These are phyloP conservation scores for Cryptotermes secundus DNA, from an alignment of 1,140 invertebrate genomes.

Conservation along the genomic window DNA sequence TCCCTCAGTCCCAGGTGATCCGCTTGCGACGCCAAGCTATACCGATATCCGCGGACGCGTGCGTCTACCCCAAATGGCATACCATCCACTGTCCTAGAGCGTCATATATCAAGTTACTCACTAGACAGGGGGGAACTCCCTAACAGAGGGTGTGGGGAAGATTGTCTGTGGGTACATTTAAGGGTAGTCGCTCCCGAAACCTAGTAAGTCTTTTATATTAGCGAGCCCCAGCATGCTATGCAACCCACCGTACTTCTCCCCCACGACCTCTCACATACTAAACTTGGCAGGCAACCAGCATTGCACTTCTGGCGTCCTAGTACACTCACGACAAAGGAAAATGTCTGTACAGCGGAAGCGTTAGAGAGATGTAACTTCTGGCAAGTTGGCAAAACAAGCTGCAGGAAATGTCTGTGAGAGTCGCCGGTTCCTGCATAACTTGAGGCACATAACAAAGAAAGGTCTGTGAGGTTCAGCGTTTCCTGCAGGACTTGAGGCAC, in stretches of 20 bases:
- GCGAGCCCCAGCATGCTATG: neutral
- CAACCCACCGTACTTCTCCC: neutral
- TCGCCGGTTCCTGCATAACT: too few species aligned
- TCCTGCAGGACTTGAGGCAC: too few species aligned
- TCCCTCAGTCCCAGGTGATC: too few species aligned
- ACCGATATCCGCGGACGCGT: neutral
- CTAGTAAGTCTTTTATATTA: slow-evolving; percentile 7
- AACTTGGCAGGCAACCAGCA: slow-evolving; percentile 13
- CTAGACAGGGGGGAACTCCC: neutral
- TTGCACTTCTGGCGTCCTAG: neutral
- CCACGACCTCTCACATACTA: neutral
- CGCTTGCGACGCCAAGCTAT: too few species aligned
- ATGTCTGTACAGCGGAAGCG: neutral
- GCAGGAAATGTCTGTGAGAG: too few species aligned
- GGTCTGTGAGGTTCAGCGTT: too few species aligned
- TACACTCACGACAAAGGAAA: neutral
- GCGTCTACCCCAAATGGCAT: neutral
- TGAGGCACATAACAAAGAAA: too few species aligned
- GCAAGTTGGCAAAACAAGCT: too few species aligned
- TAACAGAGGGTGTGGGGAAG: neutral
- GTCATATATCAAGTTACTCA: neutral
- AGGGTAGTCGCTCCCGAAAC: neutral
- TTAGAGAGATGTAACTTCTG: too few species aligned
- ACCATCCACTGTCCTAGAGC: neutral
- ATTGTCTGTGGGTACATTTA: neutral